Conservation (phyloP, 2,113 vertebrate species). For the Cynoglossus semilaevis region DNA sequence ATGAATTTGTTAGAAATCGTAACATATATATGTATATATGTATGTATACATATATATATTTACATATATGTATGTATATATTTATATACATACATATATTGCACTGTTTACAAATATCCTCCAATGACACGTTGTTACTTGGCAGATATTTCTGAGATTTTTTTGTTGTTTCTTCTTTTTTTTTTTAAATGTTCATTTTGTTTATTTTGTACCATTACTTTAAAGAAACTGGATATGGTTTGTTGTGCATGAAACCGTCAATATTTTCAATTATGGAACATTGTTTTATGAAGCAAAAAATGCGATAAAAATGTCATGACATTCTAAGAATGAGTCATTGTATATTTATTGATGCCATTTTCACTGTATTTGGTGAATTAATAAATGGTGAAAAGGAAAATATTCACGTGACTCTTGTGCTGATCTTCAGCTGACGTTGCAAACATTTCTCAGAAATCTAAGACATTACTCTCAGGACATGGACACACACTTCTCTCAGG, state of each 20-base stretch:
- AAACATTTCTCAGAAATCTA: too few species aligned
- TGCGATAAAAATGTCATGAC: conserved; percentile 83
- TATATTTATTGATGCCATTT: conserved; percentile 93
- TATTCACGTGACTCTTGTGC: conserved; percentile 48
- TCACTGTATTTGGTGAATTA: conserved; percentile 97
- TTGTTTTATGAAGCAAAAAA: conserved; percentile 88
- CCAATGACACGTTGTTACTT: conserved; percentile 83
- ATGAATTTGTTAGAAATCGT: conserved; percentile 82
- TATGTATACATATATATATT: conserved; percentile 78
- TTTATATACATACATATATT: conserved; percentile 78
- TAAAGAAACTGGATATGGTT: conserved; percentile 87
- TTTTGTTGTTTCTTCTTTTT: conserved; percentile 75
- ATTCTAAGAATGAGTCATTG: conserved; percentile 96
- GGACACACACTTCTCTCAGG: neutral
- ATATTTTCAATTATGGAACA: conserved; percentile 88
- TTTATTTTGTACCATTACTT: conserved; percentile 92
- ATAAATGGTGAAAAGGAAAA: conserved; percentile 88
- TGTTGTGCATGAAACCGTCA: conserved; percentile 88
- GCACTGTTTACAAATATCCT: conserved; percentile 84
- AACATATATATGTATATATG: conserved; percentile 76
- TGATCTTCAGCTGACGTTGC: too few species aligned
- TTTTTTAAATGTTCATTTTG: conserved; percentile 62
- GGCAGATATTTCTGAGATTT: conserved; percentile 77
- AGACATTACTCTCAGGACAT: too few species aligned
- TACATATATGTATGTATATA: conserved; percentile 79